A percentile compares a stretch with the other conserved stretches of the same genome.
phyloP scores from a whole-genome alignment of 2,113 vertebrate genomes.

The Xenopus borealis region DNA sequence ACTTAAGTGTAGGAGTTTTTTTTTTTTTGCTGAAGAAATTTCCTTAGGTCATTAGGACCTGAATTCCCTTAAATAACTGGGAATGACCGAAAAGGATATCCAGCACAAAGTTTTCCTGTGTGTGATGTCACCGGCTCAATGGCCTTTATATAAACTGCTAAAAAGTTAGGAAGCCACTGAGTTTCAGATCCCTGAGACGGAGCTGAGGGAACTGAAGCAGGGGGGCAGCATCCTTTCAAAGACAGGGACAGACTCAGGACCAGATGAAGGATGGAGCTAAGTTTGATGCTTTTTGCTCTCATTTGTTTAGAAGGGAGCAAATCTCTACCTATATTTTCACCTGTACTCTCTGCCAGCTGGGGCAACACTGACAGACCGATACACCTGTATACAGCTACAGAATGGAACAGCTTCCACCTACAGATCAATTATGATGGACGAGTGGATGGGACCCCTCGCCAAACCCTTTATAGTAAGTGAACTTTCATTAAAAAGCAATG shows the following conservation, averaged over 20 bases:
- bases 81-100: constrained; percentile 68
- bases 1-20: not conserved
- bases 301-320: constrained; percentile 45
- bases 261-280: constrained; percentile 43
- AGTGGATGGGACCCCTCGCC: constrained; percentile 57
- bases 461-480: constrained; percentile 77
- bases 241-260: constrained; percentile 29
- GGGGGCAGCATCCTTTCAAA: not conserved
- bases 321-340: constrained; percentile 59
- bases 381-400: constrained; percentile 72
- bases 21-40: too few species aligned
- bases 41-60: constrained; percentile 51
- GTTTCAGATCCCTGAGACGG: constrained; percentile 33
- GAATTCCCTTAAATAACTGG: constrained; percentile 61
- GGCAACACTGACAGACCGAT: constrained; percentile 66
- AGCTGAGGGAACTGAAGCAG: constrained; percentile 12
- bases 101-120: constrained; percentile 67
- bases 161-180: constrained; percentile 55
- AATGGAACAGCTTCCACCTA: constrained; percentile 82
- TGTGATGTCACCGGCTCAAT: constrained; percentile 66
- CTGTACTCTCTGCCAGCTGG: constrained; percentile 76
- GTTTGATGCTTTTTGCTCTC: constrained; percentile 51
- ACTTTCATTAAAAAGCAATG: too few species aligned
- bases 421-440: constrained; percentile 72
- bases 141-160: constrained; percentile 66